Conservation (phyloP, 2,113 vertebrate species). For the Chionis minor region DNA sequence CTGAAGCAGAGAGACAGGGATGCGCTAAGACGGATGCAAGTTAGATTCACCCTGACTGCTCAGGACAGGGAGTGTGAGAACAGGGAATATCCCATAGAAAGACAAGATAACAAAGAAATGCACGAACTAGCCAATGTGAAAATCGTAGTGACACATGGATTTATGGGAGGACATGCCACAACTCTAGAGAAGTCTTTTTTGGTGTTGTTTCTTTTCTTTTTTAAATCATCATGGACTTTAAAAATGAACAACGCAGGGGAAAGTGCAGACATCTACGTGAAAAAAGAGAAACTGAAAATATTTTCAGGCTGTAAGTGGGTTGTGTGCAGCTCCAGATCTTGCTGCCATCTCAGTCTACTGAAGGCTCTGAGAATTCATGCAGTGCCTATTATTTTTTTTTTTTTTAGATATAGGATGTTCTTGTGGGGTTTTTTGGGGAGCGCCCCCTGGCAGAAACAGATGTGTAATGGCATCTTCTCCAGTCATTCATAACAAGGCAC, state of each 20-base stretch:
- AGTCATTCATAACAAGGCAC: not conserved
- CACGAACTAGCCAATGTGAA: not conserved
- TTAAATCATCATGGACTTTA: not conserved
- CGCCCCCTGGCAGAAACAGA: not conserved
- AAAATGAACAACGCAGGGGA: not conserved
- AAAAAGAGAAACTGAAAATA: not conserved
- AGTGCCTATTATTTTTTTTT: fast-evolving
- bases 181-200: not conserved
- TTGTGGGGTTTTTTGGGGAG: not conserved
- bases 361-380: not conserved
- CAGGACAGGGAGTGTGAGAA: not conserved
- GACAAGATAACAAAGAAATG: not conserved
- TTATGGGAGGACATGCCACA: not conserved
- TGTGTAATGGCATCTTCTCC: not conserved
- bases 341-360: fast-evolving
- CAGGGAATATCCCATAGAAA: not conserved
- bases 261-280: fast-evolving
- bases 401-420: not conserved
- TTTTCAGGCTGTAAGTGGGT: not conserved
- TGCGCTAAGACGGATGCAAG: not conserved
- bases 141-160: not conserved
- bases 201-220: not conserved
- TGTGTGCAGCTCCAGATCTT: not conserved
- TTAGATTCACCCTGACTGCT: not conserved
- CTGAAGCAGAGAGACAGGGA: not conserved